Evolutionary conservation across 2,113 vertebrate species (phyloP).

Genomic region (Hyperoodon ampullatus): DNA sequence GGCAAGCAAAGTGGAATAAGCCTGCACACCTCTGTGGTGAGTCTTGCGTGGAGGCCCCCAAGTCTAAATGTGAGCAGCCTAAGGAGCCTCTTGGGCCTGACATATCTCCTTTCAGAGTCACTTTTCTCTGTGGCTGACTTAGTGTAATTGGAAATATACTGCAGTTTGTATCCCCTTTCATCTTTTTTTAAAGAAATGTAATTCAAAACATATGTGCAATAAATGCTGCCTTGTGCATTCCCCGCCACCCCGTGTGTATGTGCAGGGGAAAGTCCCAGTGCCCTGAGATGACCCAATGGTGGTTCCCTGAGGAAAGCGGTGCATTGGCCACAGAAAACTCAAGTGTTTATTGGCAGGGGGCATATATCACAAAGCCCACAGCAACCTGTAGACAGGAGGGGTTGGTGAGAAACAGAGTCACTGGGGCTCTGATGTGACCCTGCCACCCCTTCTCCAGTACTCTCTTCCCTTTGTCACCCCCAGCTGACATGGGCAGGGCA

Average conservation of each 20-base stretch:
- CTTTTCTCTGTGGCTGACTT: background rate
- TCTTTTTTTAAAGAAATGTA: background rate
- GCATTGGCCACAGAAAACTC: background rate
- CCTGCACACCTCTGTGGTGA: background rate
- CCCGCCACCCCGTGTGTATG: background rate
- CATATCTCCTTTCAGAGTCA: background rate
- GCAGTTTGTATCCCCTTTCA: background rate
- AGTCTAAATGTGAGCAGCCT: background rate
- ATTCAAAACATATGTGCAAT: background rate
- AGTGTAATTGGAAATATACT: background rate
- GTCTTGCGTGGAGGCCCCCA: background rate
- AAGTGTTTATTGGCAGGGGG: background rate
- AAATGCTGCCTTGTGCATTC: background rate
- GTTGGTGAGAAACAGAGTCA: background rate
- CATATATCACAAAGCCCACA: background rate
- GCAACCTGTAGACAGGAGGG: background rate
- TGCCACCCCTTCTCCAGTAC: background rate
- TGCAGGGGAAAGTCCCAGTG: background rate
- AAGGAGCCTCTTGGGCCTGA: background rate
- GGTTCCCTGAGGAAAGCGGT: rapidly evolving
- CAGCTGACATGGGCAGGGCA: background rate
- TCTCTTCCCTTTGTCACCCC: background rate
- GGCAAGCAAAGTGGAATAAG: background rate
- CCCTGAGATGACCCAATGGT: background rate
- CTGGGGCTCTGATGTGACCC: background rate